phyloP scores from a whole-genome alignment of 2,797 vertebrate species.

The Sarcophilus harrisii region DNA sequence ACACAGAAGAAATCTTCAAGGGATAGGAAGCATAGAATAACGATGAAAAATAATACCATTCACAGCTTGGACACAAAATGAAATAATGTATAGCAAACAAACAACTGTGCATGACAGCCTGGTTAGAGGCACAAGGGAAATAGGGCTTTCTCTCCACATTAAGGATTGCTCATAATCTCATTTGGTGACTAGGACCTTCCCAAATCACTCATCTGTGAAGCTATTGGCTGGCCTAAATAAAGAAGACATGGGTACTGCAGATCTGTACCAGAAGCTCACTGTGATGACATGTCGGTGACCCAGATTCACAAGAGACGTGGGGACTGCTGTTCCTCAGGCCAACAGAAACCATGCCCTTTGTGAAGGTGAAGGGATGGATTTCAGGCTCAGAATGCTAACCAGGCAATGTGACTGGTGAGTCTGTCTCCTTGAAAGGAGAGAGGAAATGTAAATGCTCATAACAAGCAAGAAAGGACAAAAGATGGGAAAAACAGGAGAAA shows the following conservation, averaged over 20 bases:
- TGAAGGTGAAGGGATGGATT: slow-evolving; percentile 7
- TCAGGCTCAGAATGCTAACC: background rate
- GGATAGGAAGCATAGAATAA: background rate
- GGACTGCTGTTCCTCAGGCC: background rate
- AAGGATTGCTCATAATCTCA: slow-evolving; percentile 45
- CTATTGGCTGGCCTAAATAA: background rate
- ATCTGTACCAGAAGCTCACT: background rate
- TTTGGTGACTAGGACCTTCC: slow-evolving; percentile 56
- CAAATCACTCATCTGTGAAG: slow-evolving; percentile 28
- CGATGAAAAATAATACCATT: background rate
- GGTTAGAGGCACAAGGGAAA: slow-evolving; percentile 56
- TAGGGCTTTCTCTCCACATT: slow-evolving; percentile 72
- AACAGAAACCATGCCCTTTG: background rate
- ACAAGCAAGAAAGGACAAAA: background rate
- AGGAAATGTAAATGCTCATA: background rate
- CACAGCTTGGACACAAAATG: background rate
- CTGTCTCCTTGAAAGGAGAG: slow-evolving; percentile 4
- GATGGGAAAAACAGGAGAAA: background rate
- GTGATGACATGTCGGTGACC: background rate
- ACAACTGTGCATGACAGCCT: background rate
- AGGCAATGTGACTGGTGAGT: background rate
- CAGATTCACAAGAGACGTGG: background rate
- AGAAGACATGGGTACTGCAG: too few species aligned
- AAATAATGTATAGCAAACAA: slow-evolving; percentile 62
- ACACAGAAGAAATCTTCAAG: background rate